Base-by-base conservation (phyloP, 2,888 invertebrate species). In the Melieria picta region DNA sequence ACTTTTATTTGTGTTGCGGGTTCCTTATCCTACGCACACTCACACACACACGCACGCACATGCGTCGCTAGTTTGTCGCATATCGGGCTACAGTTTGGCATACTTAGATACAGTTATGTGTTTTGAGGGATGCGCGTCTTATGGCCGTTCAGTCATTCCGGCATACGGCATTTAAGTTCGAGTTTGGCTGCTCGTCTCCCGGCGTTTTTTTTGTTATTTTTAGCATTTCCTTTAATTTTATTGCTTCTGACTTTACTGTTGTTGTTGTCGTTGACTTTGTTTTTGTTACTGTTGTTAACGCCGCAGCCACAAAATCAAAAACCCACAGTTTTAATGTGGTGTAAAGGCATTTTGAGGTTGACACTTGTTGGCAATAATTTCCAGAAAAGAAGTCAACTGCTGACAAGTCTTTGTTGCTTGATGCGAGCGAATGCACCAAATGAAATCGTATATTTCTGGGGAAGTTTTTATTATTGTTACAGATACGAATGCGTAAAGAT, bases 311-410 rank as follows among this genome's bases (percentile, higher is more conserved):
- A 30, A 30, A 30, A 30, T 30, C 30, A 30, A 30, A 30, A 30
- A 30, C 13, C 10, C 52, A 52, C 11, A 52, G 13, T 69, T 60
- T 69, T 63, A 69, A 69, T 69, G 69, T 69, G 47, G 62, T 69
- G 69, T 69, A 47, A 69, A 69, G 63, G 46, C 56, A 69, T 69
- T 69, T 69, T 69, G 62, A 56, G 69, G 55, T 69, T 69, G 62
- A 63, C 69, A 69, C 63, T 57, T 69, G 56, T 55, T 62, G 45
- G 47, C 56, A 11, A 69, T 52, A 13, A 62, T 30, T 68, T 68
- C 61, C 13, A 43, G 16, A 16, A 10, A 16, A 11, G 45, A 52
- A 67, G 61, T 52, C 9, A 60, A 60, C 61, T 16, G 42, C 43
- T 50, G 50, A 9, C 50, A 11, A 60, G 58, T n/a, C 43, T 48